Base-by-base conservation (phyloP, 1,140 invertebrate species). In the Ceratina calcarata region DNA sequence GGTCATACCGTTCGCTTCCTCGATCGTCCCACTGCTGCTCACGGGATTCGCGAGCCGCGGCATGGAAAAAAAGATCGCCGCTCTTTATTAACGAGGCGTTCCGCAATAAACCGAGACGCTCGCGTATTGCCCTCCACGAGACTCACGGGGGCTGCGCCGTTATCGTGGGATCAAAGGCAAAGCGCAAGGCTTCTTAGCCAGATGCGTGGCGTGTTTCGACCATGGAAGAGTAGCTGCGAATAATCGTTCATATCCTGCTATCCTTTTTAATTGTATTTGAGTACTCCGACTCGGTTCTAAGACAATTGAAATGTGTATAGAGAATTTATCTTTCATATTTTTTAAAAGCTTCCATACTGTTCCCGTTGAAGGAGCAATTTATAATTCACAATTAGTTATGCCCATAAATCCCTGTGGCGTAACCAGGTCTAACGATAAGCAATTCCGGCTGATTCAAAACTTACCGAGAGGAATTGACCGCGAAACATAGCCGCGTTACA, bases 81-180 rank as follows among this genome's bases (percentile, higher is more conserved):
- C 58, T 75, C 75, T 87, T 88, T 88, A 87, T 88, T 88, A 88
- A 88, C 86, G 81, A 88, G 86, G 86, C 84, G 87, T 87, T 87
- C 72, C 77, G 82, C 78, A 82, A 84, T 85, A 85, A 87, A 78
- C 53, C 78, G 57, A 61, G 76, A 82, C 61, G 24, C 79, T 75
- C 64, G 84, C 74, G 76, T 80, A 83, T 80, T 81, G 84, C 84
- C 55, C 81, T 73, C 71, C 68, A 80, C 27, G 27, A 32, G 4
- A 1, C 27, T 32, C 27, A 32, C 27, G 27, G 27, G 27, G 27
- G 27, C 27, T 32, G 27, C 27, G 27, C 27, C 27, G 27, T 32
- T 32, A 32, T 32, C 27, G 70, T 71, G 74, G 73, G 79, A 72
- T 79, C 78, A 77, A 81, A 79, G 78, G 76, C 85, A 87, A 80